Evolutionary conservation across 2,797 vertebrate genomes (phyloP).

Genomic region (Sebastes flavidus): DNA sequence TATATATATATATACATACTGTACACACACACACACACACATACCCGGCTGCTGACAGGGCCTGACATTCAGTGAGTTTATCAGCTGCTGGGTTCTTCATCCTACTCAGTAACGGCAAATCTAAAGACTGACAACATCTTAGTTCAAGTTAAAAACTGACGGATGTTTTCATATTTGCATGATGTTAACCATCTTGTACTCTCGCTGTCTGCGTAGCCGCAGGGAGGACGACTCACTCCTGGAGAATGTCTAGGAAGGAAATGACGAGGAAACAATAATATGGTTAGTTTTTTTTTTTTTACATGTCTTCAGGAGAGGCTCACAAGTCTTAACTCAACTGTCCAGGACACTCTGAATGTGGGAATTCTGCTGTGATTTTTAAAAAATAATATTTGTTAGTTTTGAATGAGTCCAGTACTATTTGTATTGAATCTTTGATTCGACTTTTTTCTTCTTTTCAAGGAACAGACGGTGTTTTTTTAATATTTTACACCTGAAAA

Average conservation of each 20-base stretch:
- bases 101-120: background rate
- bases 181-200: background rate
- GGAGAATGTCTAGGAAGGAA: conserved; percentile 17
- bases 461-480: too few species aligned
- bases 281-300: background rate
- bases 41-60: too few species aligned
- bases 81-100: background rate
- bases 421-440: background rate
- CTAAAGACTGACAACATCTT: conserved; percentile 4
- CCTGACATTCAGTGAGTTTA: background rate
- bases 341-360: background rate
- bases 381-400: background rate
- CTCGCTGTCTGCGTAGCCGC: background rate
- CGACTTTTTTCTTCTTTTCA: too few species aligned
- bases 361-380: background rate
- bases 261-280: conserved; percentile 20
- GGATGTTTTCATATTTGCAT: conserved; percentile 29
- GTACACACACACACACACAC: too few species aligned
- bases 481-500: background rate
- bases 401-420: background rate
- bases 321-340: background rate
- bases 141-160: background rate
- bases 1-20: too few species aligned
- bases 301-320: background rate
- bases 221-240: conserved; percentile 7